These are phyloP conservation scores for Deroptyus accipitrinus DNA, from an alignment of 2,113 vertebrate species.

Conservation along the genomic window DNA sequence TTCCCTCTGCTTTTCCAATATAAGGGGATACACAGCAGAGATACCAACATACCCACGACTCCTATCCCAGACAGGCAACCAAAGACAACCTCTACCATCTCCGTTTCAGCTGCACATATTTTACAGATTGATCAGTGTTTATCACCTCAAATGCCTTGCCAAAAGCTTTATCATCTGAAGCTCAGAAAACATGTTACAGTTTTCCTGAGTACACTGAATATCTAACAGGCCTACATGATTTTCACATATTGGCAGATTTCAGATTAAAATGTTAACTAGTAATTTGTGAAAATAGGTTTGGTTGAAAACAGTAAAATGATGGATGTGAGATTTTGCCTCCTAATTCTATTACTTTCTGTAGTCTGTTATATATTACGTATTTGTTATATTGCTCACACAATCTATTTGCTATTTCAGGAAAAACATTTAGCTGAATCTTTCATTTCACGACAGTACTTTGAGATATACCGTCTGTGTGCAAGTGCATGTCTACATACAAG, in stretches of 20 bases:
- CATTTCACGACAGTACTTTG: background rate
- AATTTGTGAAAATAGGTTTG: background rate
- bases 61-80: background rate
- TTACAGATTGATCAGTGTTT: background rate
- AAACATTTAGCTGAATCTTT: background rate
- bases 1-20: accelerated
- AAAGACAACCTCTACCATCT: background rate
- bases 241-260: background rate
- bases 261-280: background rate
- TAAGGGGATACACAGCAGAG: background rate
- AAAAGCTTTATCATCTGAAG: background rate
- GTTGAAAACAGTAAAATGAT: background rate
- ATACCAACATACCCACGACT: accelerated
- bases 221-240: background rate
- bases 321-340: background rate
- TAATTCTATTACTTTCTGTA: background rate
- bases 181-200: background rate
- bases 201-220: background rate
- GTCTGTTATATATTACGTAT: background rate
- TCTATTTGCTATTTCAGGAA: background rate
- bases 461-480: background rate
- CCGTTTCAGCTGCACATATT: background rate
- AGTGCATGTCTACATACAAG: background rate
- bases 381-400: background rate
- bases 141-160: background rate